Conservation (phyloP, 2,113 vertebrate species). For the Vulpes lagopus region DNA sequence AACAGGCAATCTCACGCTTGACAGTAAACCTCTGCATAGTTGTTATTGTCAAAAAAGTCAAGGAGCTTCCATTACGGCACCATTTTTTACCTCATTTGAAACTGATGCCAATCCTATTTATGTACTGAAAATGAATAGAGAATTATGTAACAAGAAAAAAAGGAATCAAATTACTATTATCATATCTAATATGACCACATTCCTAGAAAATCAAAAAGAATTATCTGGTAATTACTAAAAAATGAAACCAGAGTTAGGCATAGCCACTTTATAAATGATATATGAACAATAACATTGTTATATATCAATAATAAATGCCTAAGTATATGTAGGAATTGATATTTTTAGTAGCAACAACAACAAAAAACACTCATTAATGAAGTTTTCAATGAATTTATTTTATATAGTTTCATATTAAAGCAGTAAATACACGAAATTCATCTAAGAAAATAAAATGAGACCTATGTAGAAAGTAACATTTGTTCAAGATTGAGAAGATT, state of each 20-base stretch:
- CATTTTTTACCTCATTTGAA: background rate
- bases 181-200: background rate
- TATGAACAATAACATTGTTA: background rate
- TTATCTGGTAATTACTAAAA: background rate
- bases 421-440: background rate
- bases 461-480: background rate
- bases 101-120: background rate
- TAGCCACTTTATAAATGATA: background rate
- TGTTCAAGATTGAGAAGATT: background rate
- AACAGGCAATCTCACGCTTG: background rate
- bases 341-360: background rate
- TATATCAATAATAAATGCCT: background rate
- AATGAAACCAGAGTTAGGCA: background rate
- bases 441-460: background rate
- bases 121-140: background rate
- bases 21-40: background rate
- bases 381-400: background rate
- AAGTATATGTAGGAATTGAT: background rate
- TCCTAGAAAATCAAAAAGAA: background rate
- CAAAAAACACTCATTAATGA: background rate
- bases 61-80: accelerated
- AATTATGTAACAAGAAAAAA: background rate
- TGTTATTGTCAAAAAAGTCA: background rate
- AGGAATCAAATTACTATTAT: background rate
- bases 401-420: background rate